phyloP scores from a whole-genome alignment of 2,113 vertebrate species.

The Myrmecophaga tridactyla region DNA sequence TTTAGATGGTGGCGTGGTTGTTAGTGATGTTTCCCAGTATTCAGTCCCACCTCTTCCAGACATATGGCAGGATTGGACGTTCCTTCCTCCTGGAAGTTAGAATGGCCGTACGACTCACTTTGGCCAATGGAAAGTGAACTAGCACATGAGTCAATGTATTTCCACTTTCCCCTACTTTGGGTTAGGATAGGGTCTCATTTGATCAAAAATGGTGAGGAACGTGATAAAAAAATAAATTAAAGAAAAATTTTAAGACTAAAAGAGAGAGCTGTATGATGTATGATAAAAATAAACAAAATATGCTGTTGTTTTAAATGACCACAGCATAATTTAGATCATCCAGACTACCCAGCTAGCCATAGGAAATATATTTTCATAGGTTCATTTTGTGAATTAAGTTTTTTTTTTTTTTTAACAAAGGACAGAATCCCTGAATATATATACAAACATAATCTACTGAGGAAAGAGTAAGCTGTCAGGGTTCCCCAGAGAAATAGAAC shows the following conservation, averaged over 20 bases:
- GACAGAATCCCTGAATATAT: background rate
- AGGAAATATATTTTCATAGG: background rate
- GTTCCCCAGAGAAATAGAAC: too few relatives aligned
- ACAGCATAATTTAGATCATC: background rate
- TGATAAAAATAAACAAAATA: too few relatives aligned
- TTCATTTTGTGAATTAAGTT: background rate
- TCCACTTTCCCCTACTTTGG: too few relatives aligned
- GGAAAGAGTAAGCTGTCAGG: too few relatives aligned
- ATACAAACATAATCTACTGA: background rate
- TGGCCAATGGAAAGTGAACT: background rate
- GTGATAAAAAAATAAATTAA: background rate
- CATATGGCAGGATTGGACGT: background rate
- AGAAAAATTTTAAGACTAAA: too few relatives aligned
- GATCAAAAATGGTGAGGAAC: background rate
- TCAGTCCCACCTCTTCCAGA: background rate
- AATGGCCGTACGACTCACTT: background rate
- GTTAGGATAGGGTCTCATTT: background rate
- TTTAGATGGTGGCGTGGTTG: background rate
- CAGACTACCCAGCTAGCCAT: background rate
- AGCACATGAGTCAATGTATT: too few relatives aligned
- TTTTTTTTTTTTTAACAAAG: background rate
- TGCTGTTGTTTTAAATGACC: conserved; percentile 17
- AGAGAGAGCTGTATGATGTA: too few relatives aligned
- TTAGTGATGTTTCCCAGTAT: background rate
- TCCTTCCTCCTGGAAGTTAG: background rate